Conservation (phyloP, 2,888 invertebrate species). For the Gryllus longicercus region DNA sequence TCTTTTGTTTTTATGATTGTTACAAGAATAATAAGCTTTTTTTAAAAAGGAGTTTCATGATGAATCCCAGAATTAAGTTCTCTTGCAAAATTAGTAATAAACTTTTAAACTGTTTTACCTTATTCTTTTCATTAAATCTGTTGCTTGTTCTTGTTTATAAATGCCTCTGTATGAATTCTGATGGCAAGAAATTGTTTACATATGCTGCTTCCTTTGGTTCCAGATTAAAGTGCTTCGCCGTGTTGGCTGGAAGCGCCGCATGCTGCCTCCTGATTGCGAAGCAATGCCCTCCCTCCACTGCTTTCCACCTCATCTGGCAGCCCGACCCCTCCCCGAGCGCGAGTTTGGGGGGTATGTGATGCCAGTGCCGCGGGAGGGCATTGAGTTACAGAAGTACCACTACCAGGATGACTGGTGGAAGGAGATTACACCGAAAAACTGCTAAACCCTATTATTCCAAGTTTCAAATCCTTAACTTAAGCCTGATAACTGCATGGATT, state of each 20-base stretch:
- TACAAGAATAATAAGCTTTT: too few species aligned
- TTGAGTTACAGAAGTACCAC: slow-evolving; percentile 58
- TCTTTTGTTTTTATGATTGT: too few species aligned
- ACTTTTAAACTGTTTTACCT: too few species aligned
- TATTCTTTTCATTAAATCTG: too few species aligned
- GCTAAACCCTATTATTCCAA: slow-evolving; percentile 38
- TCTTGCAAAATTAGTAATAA: too few species aligned
- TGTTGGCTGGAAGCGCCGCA: slow-evolving; percentile 54
- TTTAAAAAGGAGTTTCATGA: too few species aligned
- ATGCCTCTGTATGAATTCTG: too few species aligned
- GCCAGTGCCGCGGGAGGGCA: slow-evolving; percentile 55
- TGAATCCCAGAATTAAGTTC: too few species aligned
- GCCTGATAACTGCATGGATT: too few species aligned
- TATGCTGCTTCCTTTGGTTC: background rate
- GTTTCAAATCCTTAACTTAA: too few species aligned
- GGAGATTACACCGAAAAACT: slow-evolving; percentile 49
- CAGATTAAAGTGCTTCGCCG: slow-evolving; percentile 51
- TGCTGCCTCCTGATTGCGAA: slow-evolving; percentile 54
- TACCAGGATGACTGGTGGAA: slow-evolving; percentile 58
- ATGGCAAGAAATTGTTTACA: too few species aligned
- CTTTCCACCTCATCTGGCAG: slow-evolving; percentile 53
- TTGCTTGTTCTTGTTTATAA: too few species aligned
- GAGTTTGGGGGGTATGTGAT: slow-evolving; percentile 50
- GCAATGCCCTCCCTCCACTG: slow-evolving; percentile 51
- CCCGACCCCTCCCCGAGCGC: slow-evolving; percentile 50